These are phyloP conservation scores for Dryas iulia DNA, from an alignment of 1,140 invertebrate genomes.

Conservation along the genomic window DNA sequence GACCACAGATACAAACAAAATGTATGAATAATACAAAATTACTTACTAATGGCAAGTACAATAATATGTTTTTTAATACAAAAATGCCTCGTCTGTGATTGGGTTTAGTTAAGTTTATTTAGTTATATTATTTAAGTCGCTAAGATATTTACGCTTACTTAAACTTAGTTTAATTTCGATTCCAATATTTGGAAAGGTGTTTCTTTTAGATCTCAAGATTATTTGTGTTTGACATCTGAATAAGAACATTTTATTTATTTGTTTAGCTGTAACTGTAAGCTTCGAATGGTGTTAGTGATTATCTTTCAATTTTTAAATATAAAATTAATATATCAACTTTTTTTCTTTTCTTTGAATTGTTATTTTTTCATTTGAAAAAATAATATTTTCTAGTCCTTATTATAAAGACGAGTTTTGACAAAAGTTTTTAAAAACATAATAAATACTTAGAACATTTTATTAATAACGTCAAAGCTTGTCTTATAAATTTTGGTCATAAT, in stretches of 20 bases:
- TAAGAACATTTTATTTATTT: conserved; percentile 1
- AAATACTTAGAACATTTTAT: background rate
- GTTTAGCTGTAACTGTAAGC: background rate
- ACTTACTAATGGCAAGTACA: conserved; percentile 7
- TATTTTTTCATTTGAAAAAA: no score
- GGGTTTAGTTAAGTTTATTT: conserved; percentile 7
- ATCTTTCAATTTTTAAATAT: background rate
- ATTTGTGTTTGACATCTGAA: background rate
- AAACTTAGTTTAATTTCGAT: background rate
- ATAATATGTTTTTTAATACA: background rate
- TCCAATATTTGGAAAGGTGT: conserved; percentile 3
- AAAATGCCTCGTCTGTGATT: conserved; percentile 8
- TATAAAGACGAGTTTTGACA: background rate
- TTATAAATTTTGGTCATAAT: background rate
- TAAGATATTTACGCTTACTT: conserved; percentile 16
- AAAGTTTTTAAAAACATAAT: background rate
- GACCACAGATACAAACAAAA: background rate
- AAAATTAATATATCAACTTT: no score
- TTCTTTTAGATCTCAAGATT: conserved; percentile 15
- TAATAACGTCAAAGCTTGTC: background rate
- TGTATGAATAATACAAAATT: background rate
- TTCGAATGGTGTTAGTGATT: background rate
- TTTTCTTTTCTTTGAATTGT: no score
- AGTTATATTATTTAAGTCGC: conserved; percentile 7
- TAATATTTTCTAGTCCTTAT: background rate